Conservation (phyloP, 64 coral and sea anemone species). For the Porites australiensis region DNA sequence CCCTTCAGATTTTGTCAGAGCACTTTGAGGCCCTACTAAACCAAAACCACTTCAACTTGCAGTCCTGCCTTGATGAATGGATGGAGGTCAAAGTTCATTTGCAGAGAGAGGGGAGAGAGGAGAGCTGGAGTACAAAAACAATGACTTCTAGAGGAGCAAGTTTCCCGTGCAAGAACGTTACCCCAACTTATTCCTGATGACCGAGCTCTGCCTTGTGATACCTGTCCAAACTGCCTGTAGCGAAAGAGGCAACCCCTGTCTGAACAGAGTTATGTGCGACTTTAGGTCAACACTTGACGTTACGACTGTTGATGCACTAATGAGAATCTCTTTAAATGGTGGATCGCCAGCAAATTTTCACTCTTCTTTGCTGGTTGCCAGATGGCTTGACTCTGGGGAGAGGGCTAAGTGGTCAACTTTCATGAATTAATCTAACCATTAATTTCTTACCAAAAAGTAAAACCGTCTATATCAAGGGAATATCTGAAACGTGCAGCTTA, state of each 20-base stretch:
- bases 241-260: conserved; percentile 29
- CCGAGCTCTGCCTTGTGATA: conserved; percentile 36
- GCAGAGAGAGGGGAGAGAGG: conserved; percentile 2
- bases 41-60: not conserved
- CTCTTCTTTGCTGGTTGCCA: not conserved
- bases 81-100: conserved; percentile 3
- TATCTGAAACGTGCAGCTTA: too few relatives aligned
- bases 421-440: too few relatives aligned
- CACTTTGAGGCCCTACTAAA: conserved; percentile 32
- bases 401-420: not conserved
- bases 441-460: too few relatives aligned
- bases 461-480: too few relatives aligned
- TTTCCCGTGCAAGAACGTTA: conserved; percentile 35
- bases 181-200: conserved; percentile 30
- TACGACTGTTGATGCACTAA: conserved; percentile 34
- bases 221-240: conserved; percentile 45
- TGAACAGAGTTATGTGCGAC: conserved; percentile 44
- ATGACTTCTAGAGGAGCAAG: not conserved
- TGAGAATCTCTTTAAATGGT: conserved; percentile 20
- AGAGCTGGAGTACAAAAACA: not conserved
- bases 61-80: conserved; percentile 10
- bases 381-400: not conserved
- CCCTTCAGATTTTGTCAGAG: conserved; percentile 28
- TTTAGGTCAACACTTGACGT: conserved; percentile 32
- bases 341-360: not conserved